These are phyloP conservation scores for Sebastes umbrosus DNA, from an alignment of 2,797 vertebrate species.

Conservation along the genomic window DNA sequence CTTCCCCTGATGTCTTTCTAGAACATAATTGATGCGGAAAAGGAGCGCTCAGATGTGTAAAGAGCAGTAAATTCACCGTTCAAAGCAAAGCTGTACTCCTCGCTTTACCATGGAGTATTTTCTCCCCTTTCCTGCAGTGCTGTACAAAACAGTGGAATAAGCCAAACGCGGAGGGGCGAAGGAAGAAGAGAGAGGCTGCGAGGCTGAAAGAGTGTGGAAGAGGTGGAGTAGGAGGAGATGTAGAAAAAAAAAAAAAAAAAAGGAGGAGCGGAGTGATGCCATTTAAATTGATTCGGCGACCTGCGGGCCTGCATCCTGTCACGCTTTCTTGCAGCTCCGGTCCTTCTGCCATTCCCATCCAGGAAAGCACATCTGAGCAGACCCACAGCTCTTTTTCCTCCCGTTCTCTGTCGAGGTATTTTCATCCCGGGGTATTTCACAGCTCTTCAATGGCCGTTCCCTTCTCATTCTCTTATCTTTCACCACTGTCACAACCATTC, in stretches of 20 bases:
- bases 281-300: conserved; percentile 75
- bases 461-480: conserved; percentile 47
- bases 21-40: conserved; percentile 41
- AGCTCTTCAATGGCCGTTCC: conserved; percentile 28
- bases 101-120: neutral
- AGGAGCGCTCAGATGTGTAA: conserved; percentile 30
- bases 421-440: conserved; percentile 45
- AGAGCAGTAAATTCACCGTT: conserved; percentile 40
- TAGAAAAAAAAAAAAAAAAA: conserved; percentile 9
- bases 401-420: conserved; percentile 23
- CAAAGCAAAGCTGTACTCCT: conserved; percentile 16
- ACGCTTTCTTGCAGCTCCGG: conserved; percentile 50
- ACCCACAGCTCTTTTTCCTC: conserved; percentile 12
- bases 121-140: conserved; percentile 6
- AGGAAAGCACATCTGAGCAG: conserved; percentile 45
- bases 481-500: conserved; percentile 55
- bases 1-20: conserved; percentile 23
- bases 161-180: neutral
- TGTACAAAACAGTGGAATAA: conserved; percentile 33
- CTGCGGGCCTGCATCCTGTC: conserved; percentile 60
- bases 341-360: conserved; percentile 40
- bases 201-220: conserved; percentile 25
- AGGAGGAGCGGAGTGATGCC: conserved; percentile 56
- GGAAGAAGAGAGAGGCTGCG: neutral
- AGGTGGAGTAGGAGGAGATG: conserved; percentile 50